phyloP scores from a whole-genome alignment of 1,140 invertebrate genomes.

The Aporrectodea caliginosa region DNA sequence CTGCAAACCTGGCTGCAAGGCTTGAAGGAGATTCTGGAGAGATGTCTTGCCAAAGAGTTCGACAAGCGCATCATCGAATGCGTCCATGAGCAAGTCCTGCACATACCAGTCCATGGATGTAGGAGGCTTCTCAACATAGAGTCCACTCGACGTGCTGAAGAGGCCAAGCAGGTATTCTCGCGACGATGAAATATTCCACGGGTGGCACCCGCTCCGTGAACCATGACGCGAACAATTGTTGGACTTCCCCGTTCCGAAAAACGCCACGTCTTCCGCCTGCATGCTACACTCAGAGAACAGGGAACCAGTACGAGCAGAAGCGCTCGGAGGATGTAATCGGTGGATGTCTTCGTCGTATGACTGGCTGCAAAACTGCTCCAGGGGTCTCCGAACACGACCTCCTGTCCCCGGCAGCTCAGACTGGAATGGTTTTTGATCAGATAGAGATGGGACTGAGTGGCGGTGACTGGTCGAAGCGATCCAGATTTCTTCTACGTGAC shows the following conservation, averaged over 20 bases:
- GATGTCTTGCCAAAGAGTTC: not conserved
- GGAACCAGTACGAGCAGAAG: not conserved
- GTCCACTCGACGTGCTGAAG: not conserved
- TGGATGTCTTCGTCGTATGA: not conserved
- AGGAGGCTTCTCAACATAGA: not conserved
- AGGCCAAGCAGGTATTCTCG: not conserved
- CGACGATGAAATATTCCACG: not conserved
- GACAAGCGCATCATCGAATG: not conserved
- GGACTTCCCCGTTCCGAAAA: not conserved
- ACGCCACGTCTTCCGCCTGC: not conserved
- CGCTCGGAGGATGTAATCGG: not conserved
- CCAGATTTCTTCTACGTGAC: not conserved
- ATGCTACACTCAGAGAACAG: not conserved
- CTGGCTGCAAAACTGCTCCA: not conserved
- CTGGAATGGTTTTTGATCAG: too few relatives aligned
- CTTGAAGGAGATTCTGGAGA: not conserved
- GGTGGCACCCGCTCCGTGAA: not conserved
- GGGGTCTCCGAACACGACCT: not conserved
- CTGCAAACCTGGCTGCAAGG: not conserved
- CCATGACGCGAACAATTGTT: not conserved
- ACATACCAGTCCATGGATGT: not conserved
- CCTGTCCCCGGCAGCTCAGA: too few relatives aligned
- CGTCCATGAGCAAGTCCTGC: not conserved
- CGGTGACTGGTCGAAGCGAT: not conserved
- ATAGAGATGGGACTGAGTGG: not conserved